Evolutionary conservation across 2,113 vertebrate genomes (phyloP), one percentile per base, ranked within the genome.

Genomic region (Plecturocebus donacophilus): DNA sequence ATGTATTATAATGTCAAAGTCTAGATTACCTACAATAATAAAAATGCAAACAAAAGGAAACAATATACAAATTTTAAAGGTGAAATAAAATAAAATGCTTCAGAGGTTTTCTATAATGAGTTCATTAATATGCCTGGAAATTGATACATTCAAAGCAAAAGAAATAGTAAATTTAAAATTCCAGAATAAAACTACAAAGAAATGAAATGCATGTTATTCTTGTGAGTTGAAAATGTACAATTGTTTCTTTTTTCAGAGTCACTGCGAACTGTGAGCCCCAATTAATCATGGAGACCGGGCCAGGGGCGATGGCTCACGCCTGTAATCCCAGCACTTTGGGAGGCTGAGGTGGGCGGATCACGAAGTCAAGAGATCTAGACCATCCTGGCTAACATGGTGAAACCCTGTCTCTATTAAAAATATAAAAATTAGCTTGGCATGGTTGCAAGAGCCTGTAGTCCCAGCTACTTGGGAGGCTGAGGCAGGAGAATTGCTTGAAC

Each of bases 121-220:
- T 35, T 89, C 79, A 85, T 61, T 42, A 85, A 75, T 71, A 94
- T 88, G 10, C 79, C n/a, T 45, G 30, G 75, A 90, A 89, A 75
- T 5, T 45, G 56, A 79, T 47, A 64, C 61, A 61, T 66, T 77
- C 83, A 77, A 79, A 91, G 71, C 19, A 64, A 84, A 83, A 87
- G 7, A 71, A 47, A 90, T 19, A 35, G 38, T 76, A 76, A 56
- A 32, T 82, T 93, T 54, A 40, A 95, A 90, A 93, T 45, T 86
- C 64, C 75, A 70, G 30, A 71, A 90, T 54, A 70, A 90, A 93
- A 76, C 42, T 42, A n/a, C 86, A 81, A 83, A 49, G n/a, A 95
- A 91, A 90, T 80, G 27, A 86, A 90, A 56, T 30, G 35, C 52
- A 81, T 35, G 16, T 75, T 66, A 47, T 49, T 77, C n/a, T 68